A percentile compares a stretch with the other conserved stretches of the same genome.
These are phyloP conservation scores for Podarcis siculus DNA, from an alignment of 2,797 vertebrate species.

Conservation along the genomic window DNA sequence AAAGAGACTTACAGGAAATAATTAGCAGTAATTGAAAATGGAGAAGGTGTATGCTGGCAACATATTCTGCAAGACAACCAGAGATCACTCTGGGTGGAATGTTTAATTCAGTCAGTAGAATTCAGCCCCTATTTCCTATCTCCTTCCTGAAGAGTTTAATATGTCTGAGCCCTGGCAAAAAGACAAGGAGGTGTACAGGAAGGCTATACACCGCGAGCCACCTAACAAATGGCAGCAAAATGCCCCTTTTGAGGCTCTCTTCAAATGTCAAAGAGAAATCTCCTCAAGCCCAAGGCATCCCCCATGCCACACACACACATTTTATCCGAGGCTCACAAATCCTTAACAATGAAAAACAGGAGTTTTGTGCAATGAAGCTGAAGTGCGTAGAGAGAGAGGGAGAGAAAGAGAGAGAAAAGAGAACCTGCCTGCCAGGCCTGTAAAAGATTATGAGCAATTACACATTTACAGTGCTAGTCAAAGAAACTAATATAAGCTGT, in stretches of 20 bases:
- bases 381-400: constrained; percentile 19
- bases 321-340: constrained; percentile 10
- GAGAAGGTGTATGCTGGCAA: not conserved
- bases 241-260: constrained; percentile 12
- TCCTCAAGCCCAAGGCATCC: not conserved
- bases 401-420: constrained; percentile 13
- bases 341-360: rapidly evolving
- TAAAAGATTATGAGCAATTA: constrained; percentile 58
- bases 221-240: not conserved
- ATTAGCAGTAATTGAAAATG: constrained; percentile 24
- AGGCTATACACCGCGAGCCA: not conserved
- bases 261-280: constrained; percentile 20
- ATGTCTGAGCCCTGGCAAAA: not conserved
- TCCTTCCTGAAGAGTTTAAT: not conserved
- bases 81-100: constrained; percentile 4
- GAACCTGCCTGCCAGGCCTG: constrained; percentile 25
- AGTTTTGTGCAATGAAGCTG: constrained; percentile 25
- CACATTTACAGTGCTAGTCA: constrained; percentile 52
- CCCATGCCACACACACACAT: no score
- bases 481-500: constrained; percentile 62
- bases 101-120: not conserved
- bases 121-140: constrained; percentile 13
- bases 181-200: not conserved
- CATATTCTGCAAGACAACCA: not conserved
- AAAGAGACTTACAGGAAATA: not conserved